Conservation (phyloP, 2,113 vertebrate species). For the Athene noctua region DNA sequence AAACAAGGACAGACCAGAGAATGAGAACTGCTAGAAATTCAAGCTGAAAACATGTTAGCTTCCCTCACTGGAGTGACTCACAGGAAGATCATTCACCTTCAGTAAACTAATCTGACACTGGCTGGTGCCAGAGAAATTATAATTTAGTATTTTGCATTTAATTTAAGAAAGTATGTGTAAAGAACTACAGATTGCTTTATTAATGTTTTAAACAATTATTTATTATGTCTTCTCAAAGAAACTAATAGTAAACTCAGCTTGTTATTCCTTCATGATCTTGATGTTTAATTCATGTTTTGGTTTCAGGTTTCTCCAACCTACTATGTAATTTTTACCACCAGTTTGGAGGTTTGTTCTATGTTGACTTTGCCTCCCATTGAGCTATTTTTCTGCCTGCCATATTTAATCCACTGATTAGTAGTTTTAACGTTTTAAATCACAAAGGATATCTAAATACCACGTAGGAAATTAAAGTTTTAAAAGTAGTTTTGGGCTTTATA, state of each 20-base stretch:
- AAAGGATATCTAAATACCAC: conserved; percentile 9
- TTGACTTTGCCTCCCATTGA: conserved; percentile 55
- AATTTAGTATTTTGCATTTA: not conserved
- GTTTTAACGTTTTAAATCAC: conserved; percentile 7
- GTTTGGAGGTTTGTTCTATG: conserved; percentile 11
- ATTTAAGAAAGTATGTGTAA: not conserved
- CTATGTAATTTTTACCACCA: conserved; percentile 32
- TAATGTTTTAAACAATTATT: not conserved
- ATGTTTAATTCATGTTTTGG: conserved; percentile 28
- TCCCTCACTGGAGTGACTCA: not conserved
- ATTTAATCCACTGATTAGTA: conserved; percentile 53
- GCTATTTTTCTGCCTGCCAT: conserved; percentile 10
- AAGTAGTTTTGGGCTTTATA: conserved; percentile 51
- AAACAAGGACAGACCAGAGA: not conserved
- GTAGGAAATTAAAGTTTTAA: conserved; percentile 53
- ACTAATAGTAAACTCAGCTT: not conserved
- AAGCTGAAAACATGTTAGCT: not conserved
- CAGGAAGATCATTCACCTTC: not conserved
- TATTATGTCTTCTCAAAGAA: not conserved
- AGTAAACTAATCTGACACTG: not conserved
- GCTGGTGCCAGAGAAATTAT: not conserved
- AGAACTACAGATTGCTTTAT: not conserved
- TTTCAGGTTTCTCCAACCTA: conserved; percentile 22
- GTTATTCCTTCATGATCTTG: not conserved
- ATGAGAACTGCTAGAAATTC: not conserved